A percentile compares a stretch with the other conserved stretches of the same genome.
Evolutionary conservation across 1,140 invertebrate species (phyloP).

Genomic region (Myzus persicae): DNA sequence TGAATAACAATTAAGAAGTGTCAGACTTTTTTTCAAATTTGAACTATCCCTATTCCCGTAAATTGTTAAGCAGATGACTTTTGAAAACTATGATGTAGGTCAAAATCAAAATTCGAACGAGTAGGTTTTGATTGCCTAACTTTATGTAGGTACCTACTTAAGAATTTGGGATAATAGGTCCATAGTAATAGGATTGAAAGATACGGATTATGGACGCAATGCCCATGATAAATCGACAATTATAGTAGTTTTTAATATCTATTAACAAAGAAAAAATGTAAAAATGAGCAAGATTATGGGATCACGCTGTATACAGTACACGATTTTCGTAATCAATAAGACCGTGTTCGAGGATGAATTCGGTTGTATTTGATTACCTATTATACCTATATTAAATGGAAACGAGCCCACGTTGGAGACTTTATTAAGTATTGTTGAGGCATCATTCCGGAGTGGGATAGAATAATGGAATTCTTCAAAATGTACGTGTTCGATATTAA

Average conservation of each 20-base stretch:
- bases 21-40: too few species aligned
- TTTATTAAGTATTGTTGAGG: background rate
- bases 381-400: background rate
- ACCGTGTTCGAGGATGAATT: background rate
- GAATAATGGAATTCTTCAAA: background rate
- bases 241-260: too few species aligned
- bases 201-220: too few species aligned
- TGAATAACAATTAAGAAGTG: background rate
- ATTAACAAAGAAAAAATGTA: background rate
- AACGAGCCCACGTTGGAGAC: background rate
- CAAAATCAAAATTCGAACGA: too few species aligned
- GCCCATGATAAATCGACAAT: too few species aligned
- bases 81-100: too few species aligned
- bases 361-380: background rate
- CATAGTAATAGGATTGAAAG: too few species aligned
- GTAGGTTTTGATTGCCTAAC: too few species aligned
- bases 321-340: background rate
- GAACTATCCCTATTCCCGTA: too few species aligned
- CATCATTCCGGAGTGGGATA: background rate
- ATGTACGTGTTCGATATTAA: background rate
- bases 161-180: too few species aligned
- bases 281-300: background rate
- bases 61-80: too few species aligned
- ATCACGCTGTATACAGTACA: background rate
- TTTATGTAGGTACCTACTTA: too few species aligned